Percentiles rank a stretch among this genome's conserved stretches.
phyloP scores from a whole-genome alignment of 35 echinoderm and acorn worm genomes.

The Patiria miniata region DNA sequence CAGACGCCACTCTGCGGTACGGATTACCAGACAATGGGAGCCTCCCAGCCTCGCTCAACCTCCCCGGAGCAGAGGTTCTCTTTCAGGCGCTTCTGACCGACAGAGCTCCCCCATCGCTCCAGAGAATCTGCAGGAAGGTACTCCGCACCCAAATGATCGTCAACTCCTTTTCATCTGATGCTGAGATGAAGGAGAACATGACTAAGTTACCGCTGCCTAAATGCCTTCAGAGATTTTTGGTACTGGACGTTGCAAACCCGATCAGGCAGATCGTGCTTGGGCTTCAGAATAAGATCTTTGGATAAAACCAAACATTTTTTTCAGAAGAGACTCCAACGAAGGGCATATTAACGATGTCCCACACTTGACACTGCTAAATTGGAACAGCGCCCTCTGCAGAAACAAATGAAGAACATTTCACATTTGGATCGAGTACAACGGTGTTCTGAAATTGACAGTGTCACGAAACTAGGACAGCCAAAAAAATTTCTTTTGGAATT shows the following conservation, averaged over 20 bases:
- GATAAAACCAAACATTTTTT: too few relatives aligned
- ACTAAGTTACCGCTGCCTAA: background rate
- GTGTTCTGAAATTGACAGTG: too few relatives aligned
- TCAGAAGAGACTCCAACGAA: too few relatives aligned
- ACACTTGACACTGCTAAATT: too few relatives aligned
- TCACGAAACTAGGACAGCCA: too few relatives aligned
- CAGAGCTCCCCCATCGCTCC: background rate
- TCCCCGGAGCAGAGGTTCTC: background rate
- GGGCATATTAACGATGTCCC: too few relatives aligned
- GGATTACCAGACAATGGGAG: background rate
- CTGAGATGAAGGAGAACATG: background rate
- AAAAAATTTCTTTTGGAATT: too few relatives aligned
- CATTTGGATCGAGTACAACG: too few relatives aligned
- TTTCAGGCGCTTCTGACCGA: background rate
- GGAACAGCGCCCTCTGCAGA: too few relatives aligned
- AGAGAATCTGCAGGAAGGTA: constrained; percentile 16
- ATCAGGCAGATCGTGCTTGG: background rate
- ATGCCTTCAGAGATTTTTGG: background rate
- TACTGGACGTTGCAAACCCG: background rate
- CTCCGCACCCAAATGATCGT: background rate
- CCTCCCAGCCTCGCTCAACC: background rate
- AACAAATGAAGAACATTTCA: too few relatives aligned
- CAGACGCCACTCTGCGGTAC: background rate
- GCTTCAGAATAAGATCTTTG: too few relatives aligned
- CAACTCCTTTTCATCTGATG: background rate